These are phyloP conservation scores for Lycodopsis pacificus DNA, from an alignment of 2,797 vertebrate genomes.

Conservation along the genomic window DNA sequence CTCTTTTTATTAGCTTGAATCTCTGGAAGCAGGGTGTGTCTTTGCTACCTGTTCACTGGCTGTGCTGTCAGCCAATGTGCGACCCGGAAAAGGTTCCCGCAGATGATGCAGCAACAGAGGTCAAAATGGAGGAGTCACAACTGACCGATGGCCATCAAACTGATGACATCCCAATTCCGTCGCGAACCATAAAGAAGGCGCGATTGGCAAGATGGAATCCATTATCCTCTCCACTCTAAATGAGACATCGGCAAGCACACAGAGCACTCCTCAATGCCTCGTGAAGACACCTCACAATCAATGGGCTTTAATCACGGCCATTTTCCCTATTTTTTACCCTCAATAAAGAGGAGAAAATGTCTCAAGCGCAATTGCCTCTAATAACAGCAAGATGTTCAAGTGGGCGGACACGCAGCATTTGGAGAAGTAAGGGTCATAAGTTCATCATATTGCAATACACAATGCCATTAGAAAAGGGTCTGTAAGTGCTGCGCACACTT, in stretches of 20 bases:
- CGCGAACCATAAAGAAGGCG: slow-evolving; percentile 71
- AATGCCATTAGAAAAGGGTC: slow-evolving; percentile 5
- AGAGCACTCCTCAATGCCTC: slow-evolving; percentile 53
- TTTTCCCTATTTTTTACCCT: slow-evolving; percentile 46
- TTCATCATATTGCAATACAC: slow-evolving; percentile 35
- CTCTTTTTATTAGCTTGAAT: slow-evolving; percentile 49
- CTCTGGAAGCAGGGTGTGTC: slow-evolving; percentile 38
- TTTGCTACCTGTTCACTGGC: slow-evolving; percentile 19
- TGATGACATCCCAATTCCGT: slow-evolving; percentile 70
- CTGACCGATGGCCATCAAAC: slow-evolving; percentile 51
- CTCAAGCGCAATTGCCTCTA: slow-evolving; percentile 52
- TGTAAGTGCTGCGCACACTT: neutral
- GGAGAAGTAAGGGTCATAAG: slow-evolving; percentile 36
- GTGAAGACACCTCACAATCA: slow-evolving; percentile 71
- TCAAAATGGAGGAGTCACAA: slow-evolving; percentile 38
- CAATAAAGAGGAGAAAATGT: slow-evolving; percentile 60
- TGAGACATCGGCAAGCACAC: slow-evolving; percentile 61
- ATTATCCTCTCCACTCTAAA: slow-evolving; percentile 72
- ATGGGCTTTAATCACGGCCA: slow-evolving; percentile 71
- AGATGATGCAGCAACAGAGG: slow-evolving; percentile 9
- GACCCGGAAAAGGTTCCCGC: slow-evolving; percentile 11
- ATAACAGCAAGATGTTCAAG: slow-evolving; percentile 37
- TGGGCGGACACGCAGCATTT: slow-evolving; percentile 31
- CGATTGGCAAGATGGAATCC: slow-evolving; percentile 63
- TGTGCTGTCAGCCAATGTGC: slow-evolving; percentile 28